phyloP scores from a whole-genome alignment of 2,113 vertebrate species.

The Eptesicus fuscus region DNA sequence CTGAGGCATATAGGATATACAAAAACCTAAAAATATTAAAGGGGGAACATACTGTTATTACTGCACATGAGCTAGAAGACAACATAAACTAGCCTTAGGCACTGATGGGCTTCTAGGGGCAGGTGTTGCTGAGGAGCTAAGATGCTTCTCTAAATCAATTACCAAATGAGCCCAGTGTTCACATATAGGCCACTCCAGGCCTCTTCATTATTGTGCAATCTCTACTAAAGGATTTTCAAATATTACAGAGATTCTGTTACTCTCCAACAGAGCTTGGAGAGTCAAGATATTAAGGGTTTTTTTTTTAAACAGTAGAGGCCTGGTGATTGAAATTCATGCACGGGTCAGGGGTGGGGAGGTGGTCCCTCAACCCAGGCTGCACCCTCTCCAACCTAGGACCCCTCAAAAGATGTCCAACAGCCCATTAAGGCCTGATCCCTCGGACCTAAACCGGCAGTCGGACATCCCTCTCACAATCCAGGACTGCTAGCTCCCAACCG shows the following conservation, averaged over 20 bases:
- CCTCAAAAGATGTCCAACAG: too few relatives aligned
- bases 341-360: too few relatives aligned
- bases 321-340: too few relatives aligned
- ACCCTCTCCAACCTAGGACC: too few relatives aligned
- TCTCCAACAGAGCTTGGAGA: neutral
- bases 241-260: neutral
- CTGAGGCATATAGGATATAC: neutral
- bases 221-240: neutral
- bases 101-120: neutral
- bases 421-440: too few relatives aligned
- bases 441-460: rapidly evolving
- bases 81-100: neutral
- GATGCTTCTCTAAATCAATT: neutral
- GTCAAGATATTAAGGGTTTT: neutral
- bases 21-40: neutral
- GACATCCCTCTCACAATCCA: too few relatives aligned
- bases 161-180: neutral
- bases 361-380: too few relatives aligned
- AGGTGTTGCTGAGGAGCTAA: neutral
- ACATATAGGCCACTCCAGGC: neutral
- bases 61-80: neutral
- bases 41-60: neutral
- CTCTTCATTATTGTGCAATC: neutral
- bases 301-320: neutral
- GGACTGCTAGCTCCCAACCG: too few relatives aligned